Percentiles rank a stretch among this genome's conserved stretches.
phyloP scores from a whole-genome alignment of 2,113 vertebrate genomes.

The Falco punctatus region DNA sequence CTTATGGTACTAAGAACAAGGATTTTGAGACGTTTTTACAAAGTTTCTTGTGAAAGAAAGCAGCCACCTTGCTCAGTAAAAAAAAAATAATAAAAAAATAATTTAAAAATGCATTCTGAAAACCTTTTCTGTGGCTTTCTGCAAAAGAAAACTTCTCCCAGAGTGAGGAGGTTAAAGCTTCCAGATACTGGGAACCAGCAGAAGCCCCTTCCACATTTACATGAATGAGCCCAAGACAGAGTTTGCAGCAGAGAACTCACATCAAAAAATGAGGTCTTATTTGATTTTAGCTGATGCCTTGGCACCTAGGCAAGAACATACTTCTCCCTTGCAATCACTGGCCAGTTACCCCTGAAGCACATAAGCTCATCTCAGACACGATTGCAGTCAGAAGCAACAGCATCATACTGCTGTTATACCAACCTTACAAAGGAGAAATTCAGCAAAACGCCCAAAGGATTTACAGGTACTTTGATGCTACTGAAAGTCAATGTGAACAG shows the following conservation, averaged over 20 bases:
- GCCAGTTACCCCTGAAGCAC: not conserved
- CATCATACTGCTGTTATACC: not conserved
- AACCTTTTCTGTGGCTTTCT: not conserved
- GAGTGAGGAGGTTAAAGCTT: not conserved
- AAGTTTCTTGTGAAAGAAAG: not conserved
- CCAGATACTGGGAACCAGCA: not conserved
- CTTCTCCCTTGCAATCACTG: not conserved
- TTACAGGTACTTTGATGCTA: not conserved
- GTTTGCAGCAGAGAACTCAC: not conserved
- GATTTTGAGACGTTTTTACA: not conserved
- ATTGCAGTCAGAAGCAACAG: not conserved
- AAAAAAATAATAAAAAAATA: not conserved
- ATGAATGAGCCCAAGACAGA: not conserved
- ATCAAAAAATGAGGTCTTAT: not conserved
- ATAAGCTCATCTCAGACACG: too few relatives aligned
- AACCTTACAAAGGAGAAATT: not conserved
- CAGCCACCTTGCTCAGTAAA: not conserved
- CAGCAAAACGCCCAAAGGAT: fast-evolving
- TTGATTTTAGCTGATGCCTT: not conserved
- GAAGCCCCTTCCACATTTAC: not conserved
- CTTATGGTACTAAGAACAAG: not conserved
- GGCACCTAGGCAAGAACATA: not conserved
- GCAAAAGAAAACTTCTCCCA: not conserved
- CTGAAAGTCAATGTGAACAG: not conserved
- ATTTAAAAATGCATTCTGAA: not conserved